Percentiles rank a stretch among this genome's conserved stretches.
Conservation (phyloP, 2,113 vertebrate species). For the Melanerpes aurifrons region DNA sequence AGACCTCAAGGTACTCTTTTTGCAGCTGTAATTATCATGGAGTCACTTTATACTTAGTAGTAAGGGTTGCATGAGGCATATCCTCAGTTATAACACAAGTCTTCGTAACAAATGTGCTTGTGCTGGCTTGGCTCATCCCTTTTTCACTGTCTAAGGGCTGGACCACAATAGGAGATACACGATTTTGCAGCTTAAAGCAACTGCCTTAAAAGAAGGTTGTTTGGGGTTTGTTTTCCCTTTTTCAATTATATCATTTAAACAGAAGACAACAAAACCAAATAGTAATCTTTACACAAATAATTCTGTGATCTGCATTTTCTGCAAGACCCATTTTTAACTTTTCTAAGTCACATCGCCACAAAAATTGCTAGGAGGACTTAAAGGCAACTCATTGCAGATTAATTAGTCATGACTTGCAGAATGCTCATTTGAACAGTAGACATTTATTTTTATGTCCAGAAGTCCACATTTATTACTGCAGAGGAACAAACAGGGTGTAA, state of each 20-base stretch:
- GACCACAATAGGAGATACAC: not conserved
- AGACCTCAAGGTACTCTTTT: not conserved
- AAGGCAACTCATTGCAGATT: not conserved
- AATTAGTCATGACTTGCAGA: slow-evolving; percentile 12
- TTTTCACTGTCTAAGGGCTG: not conserved
- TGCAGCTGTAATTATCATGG: not conserved
- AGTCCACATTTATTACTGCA: not conserved
- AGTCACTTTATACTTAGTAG: not conserved
- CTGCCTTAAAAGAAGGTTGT: not conserved
- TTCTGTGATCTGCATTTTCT: not conserved
- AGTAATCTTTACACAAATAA: not conserved
- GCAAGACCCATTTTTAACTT: not conserved
- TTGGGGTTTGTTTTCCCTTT: not conserved
- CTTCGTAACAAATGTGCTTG: not conserved
- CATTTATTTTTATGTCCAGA: slow-evolving; percentile 24
- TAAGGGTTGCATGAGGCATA: not conserved
- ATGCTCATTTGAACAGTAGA: not conserved
- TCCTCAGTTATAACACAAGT: not conserved
- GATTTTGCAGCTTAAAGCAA: accelerated
- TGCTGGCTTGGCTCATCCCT: not conserved
- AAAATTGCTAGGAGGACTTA: not conserved
- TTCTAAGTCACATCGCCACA: not conserved
- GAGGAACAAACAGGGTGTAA: slow-evolving; percentile 2
- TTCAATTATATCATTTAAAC: not conserved
- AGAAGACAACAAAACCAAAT: not conserved